These are phyloP conservation scores for Ctena decussata DNA, from an alignment of 2,888 invertebrate species.

Conservation along the genomic window DNA sequence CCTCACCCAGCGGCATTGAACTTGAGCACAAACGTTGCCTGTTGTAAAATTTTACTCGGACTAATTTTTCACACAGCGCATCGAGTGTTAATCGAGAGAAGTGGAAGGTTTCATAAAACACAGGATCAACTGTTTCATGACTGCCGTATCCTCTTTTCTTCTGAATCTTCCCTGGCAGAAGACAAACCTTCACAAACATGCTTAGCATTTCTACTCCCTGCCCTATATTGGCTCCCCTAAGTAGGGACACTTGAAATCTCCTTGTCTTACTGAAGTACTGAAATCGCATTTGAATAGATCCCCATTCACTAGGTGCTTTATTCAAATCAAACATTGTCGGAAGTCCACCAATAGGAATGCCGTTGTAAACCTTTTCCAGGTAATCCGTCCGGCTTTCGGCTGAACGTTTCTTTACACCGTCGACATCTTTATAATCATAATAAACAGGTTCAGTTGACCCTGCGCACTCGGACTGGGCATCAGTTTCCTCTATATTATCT, in stretches of 20 bases:
- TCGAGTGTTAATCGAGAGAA: background rate
- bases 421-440: background rate
- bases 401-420: background rate
- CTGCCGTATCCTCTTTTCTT: background rate
- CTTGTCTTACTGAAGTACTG: background rate
- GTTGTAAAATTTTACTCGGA: background rate
- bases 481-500: background rate
- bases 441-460: background rate
- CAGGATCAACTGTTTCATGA: background rate
- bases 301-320: background rate
- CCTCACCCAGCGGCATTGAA: background rate
- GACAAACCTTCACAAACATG: background rate
- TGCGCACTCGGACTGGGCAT: background rate
- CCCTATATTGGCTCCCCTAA: background rate
- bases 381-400: background rate
- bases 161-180: background rate
- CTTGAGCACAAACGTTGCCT: background rate
- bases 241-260: background rate
- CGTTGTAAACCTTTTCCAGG: background rate
- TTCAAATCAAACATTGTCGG: background rate
- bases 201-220: background rate
- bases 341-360: background rate
- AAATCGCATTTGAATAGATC: background rate
- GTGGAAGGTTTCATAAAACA: background rate
- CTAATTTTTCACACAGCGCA: background rate